Evolutionary conservation across 1,140 invertebrate species (phyloP).

Genomic region (Protaetia brevitarsis): DNA sequence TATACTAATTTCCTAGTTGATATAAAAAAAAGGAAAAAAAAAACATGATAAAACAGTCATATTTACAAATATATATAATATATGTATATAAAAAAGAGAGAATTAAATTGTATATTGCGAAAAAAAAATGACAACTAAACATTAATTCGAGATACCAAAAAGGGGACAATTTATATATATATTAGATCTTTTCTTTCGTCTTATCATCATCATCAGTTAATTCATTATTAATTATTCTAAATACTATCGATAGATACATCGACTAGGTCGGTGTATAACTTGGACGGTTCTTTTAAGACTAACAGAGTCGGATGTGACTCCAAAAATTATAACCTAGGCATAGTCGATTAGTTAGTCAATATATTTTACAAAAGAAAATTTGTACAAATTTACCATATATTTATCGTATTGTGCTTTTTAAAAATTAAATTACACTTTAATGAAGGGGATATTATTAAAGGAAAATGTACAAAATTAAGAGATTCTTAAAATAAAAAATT

Average conservation of each 20-base stretch:
- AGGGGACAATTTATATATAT: background rate
- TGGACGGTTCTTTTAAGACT: background rate
- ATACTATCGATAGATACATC: background rate
- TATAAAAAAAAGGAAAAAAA: background rate
- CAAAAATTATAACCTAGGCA: background rate
- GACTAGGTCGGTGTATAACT: background rate
- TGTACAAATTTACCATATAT: conserved; percentile 6
- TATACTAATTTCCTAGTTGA: background rate
- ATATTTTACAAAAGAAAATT: background rate
- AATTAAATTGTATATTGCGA: background rate
- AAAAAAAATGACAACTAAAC: background rate
- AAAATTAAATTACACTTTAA: background rate
- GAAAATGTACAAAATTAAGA: too few relatives aligned
- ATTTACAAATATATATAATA: conserved; percentile 5
- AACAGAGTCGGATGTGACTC: background rate
- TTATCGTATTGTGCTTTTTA: conserved; percentile 1
- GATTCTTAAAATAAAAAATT: too few relatives aligned
- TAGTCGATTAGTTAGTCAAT: background rate
- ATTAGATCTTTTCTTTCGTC: background rate
- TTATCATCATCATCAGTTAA: background rate
- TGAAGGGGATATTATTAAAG: too few relatives aligned
- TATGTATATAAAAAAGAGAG: background rate
- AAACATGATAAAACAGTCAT: background rate
- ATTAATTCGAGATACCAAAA: background rate
- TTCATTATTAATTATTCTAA: conserved; percentile 1